phyloP scores from a whole-genome alignment of 2,797 vertebrate genomes.

The Spea hammondii region DNA sequence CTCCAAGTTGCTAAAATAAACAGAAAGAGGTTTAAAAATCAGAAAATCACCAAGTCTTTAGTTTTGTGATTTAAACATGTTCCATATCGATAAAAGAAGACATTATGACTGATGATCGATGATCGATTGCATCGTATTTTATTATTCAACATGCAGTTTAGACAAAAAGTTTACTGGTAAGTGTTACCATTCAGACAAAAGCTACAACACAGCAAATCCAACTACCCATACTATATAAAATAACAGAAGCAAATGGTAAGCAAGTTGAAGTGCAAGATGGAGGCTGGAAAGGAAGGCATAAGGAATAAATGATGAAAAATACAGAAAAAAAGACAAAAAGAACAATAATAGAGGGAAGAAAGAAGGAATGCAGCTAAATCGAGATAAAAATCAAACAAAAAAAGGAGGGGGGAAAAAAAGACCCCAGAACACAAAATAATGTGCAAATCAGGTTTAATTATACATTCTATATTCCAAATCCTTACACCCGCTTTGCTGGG shows the following conservation, averaged over 20 bases:
- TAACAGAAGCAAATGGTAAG: too few relatives aligned
- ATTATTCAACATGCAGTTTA: not conserved
- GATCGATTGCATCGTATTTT: not conserved
- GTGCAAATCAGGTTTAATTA: not conserved
- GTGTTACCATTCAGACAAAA: too few relatives aligned
- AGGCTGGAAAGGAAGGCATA: too few relatives aligned
- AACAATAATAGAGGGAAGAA: too few relatives aligned
- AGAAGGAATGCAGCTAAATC: too few relatives aligned
- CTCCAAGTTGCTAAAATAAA: slow-evolving; percentile 71
- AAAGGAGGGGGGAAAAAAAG: not conserved
- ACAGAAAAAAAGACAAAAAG: too few relatives aligned
- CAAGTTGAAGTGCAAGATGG: too few relatives aligned
- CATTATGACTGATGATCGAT: not conserved
- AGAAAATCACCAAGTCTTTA: not conserved
- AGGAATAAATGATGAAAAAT: not conserved
- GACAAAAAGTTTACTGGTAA: not conserved
- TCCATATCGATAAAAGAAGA: too few relatives aligned
- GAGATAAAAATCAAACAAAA: too few relatives aligned
- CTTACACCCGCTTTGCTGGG: slow-evolving; percentile 88
- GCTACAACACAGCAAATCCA: too few relatives aligned
- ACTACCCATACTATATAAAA: too few relatives aligned
- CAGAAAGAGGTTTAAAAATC: not conserved
- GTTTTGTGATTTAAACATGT: too few relatives aligned
- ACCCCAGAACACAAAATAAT: not conserved
- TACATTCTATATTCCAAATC: not conserved